These are phyloP conservation scores for Pardosa pseudoannulata DNA, from an alignment of 2,888 invertebrate genomes.

Conservation along the genomic window DNA sequence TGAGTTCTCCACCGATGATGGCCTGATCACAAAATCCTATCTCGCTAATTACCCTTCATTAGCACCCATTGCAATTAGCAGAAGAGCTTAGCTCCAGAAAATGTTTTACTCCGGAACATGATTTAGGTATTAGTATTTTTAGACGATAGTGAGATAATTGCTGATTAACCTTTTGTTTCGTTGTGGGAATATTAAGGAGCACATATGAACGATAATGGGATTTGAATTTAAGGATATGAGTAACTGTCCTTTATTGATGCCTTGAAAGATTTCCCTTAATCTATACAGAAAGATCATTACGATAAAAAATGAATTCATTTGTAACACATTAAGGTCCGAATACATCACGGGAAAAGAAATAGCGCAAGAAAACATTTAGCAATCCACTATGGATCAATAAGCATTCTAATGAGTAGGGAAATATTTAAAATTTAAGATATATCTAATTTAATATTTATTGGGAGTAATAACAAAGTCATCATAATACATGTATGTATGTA, in stretches of 20 bases:
- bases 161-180: conserved; percentile 39
- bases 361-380: neutral
- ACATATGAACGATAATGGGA: conserved; percentile 12
- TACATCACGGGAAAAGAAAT: neutral
- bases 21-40: conserved; percentile 30
- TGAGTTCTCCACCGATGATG: neutral
- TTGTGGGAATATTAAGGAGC: neutral
- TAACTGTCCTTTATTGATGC: neutral
- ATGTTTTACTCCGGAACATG: conserved; percentile 33
- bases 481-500: no score
- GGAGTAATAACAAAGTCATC: no score
- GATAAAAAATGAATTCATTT: conserved; percentile 1
- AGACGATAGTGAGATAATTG: conserved; percentile 22
- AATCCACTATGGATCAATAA: no score
- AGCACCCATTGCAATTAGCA: conserved; percentile 54
- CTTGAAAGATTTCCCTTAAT: neutral
- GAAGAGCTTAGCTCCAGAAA: conserved; percentile 1
- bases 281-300: neutral
- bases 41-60: conserved; percentile 68
- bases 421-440: no score
- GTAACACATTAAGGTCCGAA: neutral
- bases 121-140: conserved; percentile 42
- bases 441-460: no score
- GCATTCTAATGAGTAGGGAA: no score
- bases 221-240: neutral